Percentiles rank a stretch among this genome's conserved stretches.
These are phyloP conservation scores for Hypothenemus hampei DNA, from an alignment of 1,140 invertebrate species.

Conservation along the genomic window DNA sequence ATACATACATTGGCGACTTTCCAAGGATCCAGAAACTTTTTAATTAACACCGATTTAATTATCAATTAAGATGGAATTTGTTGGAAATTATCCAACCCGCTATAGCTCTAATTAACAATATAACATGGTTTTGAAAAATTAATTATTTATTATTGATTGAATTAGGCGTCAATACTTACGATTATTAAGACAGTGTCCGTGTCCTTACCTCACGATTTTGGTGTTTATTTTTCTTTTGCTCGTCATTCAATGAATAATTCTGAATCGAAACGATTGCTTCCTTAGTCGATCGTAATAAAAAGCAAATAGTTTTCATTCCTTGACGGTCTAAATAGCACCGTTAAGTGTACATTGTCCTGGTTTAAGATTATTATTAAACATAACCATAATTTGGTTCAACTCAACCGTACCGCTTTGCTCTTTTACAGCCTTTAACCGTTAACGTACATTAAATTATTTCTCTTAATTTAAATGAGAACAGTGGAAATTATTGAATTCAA, in stretches of 20 bases:
- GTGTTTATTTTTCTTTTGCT: neutral
- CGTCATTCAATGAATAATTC: neutral
- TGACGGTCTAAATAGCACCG: conserved; percentile 24
- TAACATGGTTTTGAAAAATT: neutral
- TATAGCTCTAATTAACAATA: neutral
- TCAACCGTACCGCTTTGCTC: conserved; percentile 7
- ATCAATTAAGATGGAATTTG: neutral
- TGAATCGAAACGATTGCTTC: conserved; percentile 4
- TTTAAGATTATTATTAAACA: conserved; percentile 24
- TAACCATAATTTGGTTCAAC: conserved; percentile 22
- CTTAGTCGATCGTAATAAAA: conserved; percentile 8
- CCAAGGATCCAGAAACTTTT: no score
- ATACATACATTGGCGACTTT: no score
- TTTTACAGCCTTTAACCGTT: conserved; percentile 1
- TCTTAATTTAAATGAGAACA: no score
- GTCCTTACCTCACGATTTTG: neutral
- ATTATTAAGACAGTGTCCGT: neutral
- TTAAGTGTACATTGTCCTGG: conserved; percentile 20
- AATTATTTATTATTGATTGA: neutral
- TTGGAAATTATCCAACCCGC: neutral
- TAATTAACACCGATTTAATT: neutral
- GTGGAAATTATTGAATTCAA: no score
- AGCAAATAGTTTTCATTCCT: conserved; percentile 22
- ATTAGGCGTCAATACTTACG: no score
- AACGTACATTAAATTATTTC: no score